Base-by-base conservation (phyloP, 2,113 vertebrate species). In the Elachura formosa region DNA sequence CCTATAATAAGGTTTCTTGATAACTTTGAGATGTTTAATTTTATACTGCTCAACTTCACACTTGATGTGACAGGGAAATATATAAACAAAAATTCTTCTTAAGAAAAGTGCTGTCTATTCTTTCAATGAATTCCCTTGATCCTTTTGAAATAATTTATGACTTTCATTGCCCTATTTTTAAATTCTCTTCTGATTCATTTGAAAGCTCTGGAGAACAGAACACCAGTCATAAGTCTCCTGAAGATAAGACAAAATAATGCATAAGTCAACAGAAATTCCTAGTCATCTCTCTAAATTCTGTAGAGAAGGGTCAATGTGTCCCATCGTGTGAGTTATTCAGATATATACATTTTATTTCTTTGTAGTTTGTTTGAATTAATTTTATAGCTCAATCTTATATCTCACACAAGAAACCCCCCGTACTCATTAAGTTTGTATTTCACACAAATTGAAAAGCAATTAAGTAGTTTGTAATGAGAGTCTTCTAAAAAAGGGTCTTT, bases 371-470 rank as follows among this genome's bases (percentile, higher is more conserved):
- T 69, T 83, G 36, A 79, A 76, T 88, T 93, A 95, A 84, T 89
- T 93, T 93, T 79, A 73, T 76, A 87, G 31, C n/a, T 87, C 74
- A 84, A 64, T 16, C 46, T 33, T 62, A 15, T 83, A 64, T 25
- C 46, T 95, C 45, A 41, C 75, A 45, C 10, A 79, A 13, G 31
- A 94, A 92, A 93, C 93, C 90, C 94, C 88, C 90, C 59, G 86
- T 90, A 86, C 95, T 95, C 96, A 93, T 94, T 92, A 94, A 90
- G 41, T 58, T 59, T 80, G 19, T 62, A 76, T 95, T 93, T 92
- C 63, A 93, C 63, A 77, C 38, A 88, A 85, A 96, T 94, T 83
- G 83, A 93, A 85, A 36, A 78, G 52, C 18, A 78, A 49, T 58
- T 29, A 87, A 95, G 11, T 95, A 83, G 92, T 93, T 72, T 77